Evolutionary conservation across 2,888 invertebrate species (phyloP), one percentile per base, ranked within the genome.

Genomic region (Temnothorax ravouxi): DNA sequence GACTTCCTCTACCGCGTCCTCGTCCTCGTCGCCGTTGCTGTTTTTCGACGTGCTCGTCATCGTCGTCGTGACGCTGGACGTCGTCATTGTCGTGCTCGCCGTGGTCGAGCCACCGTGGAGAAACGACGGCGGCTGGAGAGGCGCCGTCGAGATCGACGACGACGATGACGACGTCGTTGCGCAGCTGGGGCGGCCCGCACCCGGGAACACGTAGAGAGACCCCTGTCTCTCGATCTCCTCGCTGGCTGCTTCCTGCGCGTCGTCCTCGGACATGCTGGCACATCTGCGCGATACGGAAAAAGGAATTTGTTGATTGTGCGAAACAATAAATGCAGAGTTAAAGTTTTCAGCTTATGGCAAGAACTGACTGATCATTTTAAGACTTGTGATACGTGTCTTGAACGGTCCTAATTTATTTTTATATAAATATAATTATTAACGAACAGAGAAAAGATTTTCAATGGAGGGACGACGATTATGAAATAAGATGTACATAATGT

Each of bases 191-290:
- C 92, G 95, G 93, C 92, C 88, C 21, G 84, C 84, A 15, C 91
- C 91, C 84, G 95, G 94, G 87, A 95, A 94, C 83, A 94, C 92
- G 87, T 94, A 94, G 47, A 94, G 91, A 50, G 94, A 93, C 66
- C 92, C 92, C 77, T 91, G 91, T 88, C 93, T 92, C 86, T 93
- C 94, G 89, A 87, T 92, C 89, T 94, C 93, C 91, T 93, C 92
- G 92, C 92, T 91, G 89, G 92, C 94, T 93, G 92, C 93, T 91
- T 91, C 91, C 88, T 96, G 96, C 95, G 96, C 96, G 95, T 96
- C 96, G 95, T 96, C 96, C 95, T 96, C 96, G 95, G 96, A 96
- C 97, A 97, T 97, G 95, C 96, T 96, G 96, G 96, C 95, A 95
- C 96, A 96, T 96, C 96, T 96, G 95, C 38, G 25, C 59, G 38